These are phyloP conservation scores for Aegithalos caudatus DNA, from an alignment of 2,113 vertebrate species.

Conservation along the genomic window DNA sequence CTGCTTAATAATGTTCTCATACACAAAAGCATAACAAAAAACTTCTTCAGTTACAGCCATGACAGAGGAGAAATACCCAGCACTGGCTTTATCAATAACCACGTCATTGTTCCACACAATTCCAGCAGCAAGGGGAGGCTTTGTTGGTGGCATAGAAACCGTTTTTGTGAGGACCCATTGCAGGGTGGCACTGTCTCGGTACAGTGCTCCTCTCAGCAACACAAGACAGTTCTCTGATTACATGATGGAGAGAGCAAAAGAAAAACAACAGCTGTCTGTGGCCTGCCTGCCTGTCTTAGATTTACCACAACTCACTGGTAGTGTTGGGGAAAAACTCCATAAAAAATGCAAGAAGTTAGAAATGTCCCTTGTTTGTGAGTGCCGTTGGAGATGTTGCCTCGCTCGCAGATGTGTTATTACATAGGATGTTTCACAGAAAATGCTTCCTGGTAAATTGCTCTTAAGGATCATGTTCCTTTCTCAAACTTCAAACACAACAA, in stretches of 20 bases:
- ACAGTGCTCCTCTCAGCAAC: constrained; percentile 34
- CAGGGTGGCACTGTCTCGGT: neutral
- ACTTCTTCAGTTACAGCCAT: neutral
- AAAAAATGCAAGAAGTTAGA: neutral
- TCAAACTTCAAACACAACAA: neutral
- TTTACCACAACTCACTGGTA: neutral
- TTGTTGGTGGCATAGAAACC: constrained; percentile 17
- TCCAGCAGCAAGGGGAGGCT: neutral
- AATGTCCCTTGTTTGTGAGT: neutral
- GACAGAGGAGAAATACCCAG: neutral
- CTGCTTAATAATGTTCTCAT: neutral
- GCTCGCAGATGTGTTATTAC: neutral
- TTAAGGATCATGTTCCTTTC: neutral
- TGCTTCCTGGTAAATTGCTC: neutral
- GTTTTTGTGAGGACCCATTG: neutral
- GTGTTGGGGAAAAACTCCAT: neutral
- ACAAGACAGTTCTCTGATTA: constrained; percentile 30
- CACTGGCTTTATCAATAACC: neutral
- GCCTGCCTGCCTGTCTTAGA: neutral
- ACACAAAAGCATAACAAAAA: neutral
- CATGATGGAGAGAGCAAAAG: neutral
- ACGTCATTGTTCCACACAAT: neutral
- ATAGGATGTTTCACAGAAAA: neutral
- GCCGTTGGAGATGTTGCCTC: neutral
- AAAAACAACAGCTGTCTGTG: neutral